Conservation (phyloP, 1,140 invertebrate species). For the Leptinotarsa lineolata region DNA sequence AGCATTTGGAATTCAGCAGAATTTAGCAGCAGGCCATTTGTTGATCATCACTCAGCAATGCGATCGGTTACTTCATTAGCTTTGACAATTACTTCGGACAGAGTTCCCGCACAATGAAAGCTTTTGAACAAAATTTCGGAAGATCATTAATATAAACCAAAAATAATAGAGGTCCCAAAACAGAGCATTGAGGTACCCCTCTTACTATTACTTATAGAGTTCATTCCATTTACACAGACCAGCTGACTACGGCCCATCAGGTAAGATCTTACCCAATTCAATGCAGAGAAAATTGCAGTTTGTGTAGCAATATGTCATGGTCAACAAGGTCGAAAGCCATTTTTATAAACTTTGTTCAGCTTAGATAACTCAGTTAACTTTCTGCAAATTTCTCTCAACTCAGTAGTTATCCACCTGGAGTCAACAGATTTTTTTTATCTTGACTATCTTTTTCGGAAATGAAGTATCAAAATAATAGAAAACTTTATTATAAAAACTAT, state of each 20-base stretch:
- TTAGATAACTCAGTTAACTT: too few relatives aligned
- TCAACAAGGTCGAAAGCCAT: slow-evolving; percentile 23
- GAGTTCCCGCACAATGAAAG: slow-evolving; percentile 5
- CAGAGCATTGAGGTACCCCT: slow-evolving; percentile 18
- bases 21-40: too few relatives aligned
- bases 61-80: background rate
- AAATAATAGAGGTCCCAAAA: slow-evolving; percentile 19
- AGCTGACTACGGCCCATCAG: slow-evolving; percentile 10
- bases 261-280: slow-evolving; percentile 1
- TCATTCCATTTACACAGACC: slow-evolving; percentile 5
- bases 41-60: background rate
- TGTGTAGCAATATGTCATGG: slow-evolving; percentile 22
- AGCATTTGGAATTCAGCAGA: background rate
- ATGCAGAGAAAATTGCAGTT: slow-evolving; percentile 11
- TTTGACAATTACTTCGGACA: background rate
- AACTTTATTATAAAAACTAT: too few relatives aligned
- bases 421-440: too few relatives aligned
- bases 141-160: slow-evolving; percentile 21
- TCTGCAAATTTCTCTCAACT: too few relatives aligned
- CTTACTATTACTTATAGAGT: slow-evolving; percentile 13
- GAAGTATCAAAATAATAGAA: too few relatives aligned
- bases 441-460: too few relatives aligned
- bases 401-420: too few relatives aligned
- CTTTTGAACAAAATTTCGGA: slow-evolving; percentile 1
- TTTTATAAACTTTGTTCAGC: too few relatives aligned